A percentile compares a stretch with the other conserved stretches of the same genome.
Conservation (phyloP, 2,797 vertebrate species). For the Neosilurus hyrtlii region DNA sequence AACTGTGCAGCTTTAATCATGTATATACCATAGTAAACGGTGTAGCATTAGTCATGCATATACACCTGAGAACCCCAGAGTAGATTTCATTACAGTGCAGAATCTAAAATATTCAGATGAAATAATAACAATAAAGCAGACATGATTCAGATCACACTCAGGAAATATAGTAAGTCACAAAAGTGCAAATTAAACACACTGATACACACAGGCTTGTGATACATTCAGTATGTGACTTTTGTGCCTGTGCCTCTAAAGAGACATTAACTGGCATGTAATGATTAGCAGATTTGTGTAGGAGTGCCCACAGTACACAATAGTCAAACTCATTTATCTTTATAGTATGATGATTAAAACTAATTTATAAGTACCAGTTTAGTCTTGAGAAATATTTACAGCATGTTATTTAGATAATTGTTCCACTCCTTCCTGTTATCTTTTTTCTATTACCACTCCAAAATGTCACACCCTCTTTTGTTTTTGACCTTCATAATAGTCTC, state of each 20-base stretch:
- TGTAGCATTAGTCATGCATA: no score
- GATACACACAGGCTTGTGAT: neutral
- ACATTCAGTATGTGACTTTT: neutral
- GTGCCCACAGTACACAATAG: neutral
- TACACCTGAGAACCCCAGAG: neutral
- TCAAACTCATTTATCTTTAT: neutral
- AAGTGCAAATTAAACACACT: neutral
- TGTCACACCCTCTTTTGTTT: neutral
- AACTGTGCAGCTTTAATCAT: neutral
- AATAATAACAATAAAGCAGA: neutral
- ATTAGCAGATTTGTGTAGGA: neutral
- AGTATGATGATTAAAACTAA: neutral
- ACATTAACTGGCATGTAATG: neutral
- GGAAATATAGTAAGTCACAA: neutral
- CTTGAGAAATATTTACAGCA: slow-evolving; percentile 7
- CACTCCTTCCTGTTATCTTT: neutral
- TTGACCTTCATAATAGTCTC: neutral
- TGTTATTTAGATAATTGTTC: neutral
- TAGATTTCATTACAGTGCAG: neutral
- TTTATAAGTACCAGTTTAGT: slow-evolving; percentile 1
- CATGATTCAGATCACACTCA: neutral
- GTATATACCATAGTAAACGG: neutral
- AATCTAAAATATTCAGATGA: neutral
- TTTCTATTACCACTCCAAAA: neutral
- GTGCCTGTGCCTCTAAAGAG: neutral